Evolutionary conservation across 2,113 vertebrate species (phyloP), one percentile per base, ranked within the genome.

Genomic region (Onychorhynchus coronatus): DNA sequence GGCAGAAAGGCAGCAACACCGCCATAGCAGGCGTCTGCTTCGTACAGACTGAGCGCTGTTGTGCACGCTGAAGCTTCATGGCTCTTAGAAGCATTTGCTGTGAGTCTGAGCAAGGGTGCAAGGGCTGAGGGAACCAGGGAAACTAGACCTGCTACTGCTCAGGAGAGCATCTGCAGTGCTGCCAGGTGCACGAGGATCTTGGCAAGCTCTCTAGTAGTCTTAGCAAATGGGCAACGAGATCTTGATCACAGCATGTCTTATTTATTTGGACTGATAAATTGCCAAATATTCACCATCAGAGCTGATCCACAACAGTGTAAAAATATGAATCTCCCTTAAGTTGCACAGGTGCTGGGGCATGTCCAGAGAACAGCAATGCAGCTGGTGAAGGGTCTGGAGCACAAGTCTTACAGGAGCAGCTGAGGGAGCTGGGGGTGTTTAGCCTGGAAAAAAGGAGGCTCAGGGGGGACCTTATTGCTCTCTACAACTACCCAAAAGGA

Each of bases 11-110:
- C 50, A 41, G 66, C 61, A 8, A 7, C 22, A 1, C 37, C 2
- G n/a, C 7, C 22, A 1, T 0, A 12, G 25, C 70, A n/a, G 71
- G 58, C 2, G 8, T 16, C 55, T 9, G 56, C 62, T 47, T 24
- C 1, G 0, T 6, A 9, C 4, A 2, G 28, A 6, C 35, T 8
- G 4, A 10, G 53, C 35, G 12, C 41, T 41, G 30, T 6, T 1
- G 0, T 6, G 12, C 11, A 1, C 28, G 0, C 42, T 4, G 41
- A n/a, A 61, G 19, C 35, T 41, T 47, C 55, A 35, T 0, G 11
- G 14, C 25, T 2, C 14, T 28, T 30, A 2, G 6, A 39, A 50
- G 44, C 3, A 1, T 21, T 8, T 11, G 31, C 28, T 22, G 10
- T 20, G 19, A 19, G 24, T 35, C 47, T 15, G 2, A 39, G 35